Conservation (phyloP, 2,113 vertebrate genomes). For the Coptodon rendalli region DNA sequence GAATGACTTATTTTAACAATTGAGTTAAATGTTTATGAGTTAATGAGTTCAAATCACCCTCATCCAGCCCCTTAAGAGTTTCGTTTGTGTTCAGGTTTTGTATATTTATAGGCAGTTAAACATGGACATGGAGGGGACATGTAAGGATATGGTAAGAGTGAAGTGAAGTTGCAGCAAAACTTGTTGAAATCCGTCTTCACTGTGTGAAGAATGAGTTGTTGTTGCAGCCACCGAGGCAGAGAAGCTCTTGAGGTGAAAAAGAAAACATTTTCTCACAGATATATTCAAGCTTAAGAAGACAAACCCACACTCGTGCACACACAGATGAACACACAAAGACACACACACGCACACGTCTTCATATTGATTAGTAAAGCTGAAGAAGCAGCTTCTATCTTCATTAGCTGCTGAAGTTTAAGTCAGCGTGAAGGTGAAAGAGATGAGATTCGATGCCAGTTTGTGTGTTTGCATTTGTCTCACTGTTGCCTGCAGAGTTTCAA, state of each 20-base stretch:
- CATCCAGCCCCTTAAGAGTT: background rate
- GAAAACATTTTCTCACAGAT: background rate
- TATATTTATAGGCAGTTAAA: background rate
- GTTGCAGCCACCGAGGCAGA: background rate
- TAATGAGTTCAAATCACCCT: background rate
- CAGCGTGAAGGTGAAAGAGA: conserved; percentile 47
- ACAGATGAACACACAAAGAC: background rate
- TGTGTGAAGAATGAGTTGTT: background rate
- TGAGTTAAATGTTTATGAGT: background rate
- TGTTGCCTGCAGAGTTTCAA: conserved; percentile 5
- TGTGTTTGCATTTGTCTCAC: background rate
- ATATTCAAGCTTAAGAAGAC: background rate
- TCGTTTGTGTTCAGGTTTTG: background rate
- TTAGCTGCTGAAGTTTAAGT: conserved; percentile 37
- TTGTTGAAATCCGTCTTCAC: background rate
- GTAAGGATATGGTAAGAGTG: background rate
- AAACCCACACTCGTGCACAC: background rate
- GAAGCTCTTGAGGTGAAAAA: background rate
- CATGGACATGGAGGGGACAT: background rate
- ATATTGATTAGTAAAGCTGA: conserved; percentile 27
- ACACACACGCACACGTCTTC: background rate
- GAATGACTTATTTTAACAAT: too few relatives aligned
- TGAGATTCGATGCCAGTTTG: background rate
- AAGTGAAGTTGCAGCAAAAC: background rate
- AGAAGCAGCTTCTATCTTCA: conserved; percentile 30